Evolutionary conservation across 1,140 invertebrate species (phyloP), one percentile per base, ranked within the genome.

Genomic region (Cryptotermes secundus): DNA sequence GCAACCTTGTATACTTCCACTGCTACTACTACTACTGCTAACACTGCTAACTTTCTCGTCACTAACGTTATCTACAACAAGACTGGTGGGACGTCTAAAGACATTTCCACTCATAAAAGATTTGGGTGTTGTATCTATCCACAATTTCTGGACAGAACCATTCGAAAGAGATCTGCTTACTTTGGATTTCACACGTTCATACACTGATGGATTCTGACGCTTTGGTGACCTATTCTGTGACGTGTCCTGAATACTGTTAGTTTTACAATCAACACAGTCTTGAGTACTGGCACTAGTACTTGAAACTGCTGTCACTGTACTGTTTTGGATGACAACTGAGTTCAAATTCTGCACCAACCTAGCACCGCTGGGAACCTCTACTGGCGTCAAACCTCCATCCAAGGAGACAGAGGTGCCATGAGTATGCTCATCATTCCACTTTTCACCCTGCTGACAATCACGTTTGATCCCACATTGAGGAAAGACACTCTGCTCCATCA

Each of bases 101-200:
- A 86, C 26, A 38, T 45, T 79, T 53, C 85, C 79, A 34, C 42
- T 38, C 24, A 35, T 42, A 34, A 42, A 81, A n/a, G 83, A 83
- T 10, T 65, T 82, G 16, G 85, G 49, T 12, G 82, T 49, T 81
- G 85, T 45, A 59, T 85, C 84, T 9, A 84, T 24, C 36, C 83
- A 84, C 10, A 84, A 36, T 89, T 34, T 91, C 90, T 12, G 90
- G 89, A 84, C 81, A 36, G 87, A 87, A 24, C 91, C 91, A 84
- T 92, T 92, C 26, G 91, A 92, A 42, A 92, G 86, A 4, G 92
- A 92, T 36, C 91, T 89, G 86, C 91, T 92, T 7, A 92, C 91
- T 88, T 92, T 92, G 9, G 91, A 91, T 90, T 92, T 91, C 85
- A 93, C 90, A 88, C 91, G 88, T 88, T 94, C 91, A 88, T 94